phyloP scores from a whole-genome alignment of 2,888 invertebrate genomes.

The Galerucella calmariensis region DNA sequence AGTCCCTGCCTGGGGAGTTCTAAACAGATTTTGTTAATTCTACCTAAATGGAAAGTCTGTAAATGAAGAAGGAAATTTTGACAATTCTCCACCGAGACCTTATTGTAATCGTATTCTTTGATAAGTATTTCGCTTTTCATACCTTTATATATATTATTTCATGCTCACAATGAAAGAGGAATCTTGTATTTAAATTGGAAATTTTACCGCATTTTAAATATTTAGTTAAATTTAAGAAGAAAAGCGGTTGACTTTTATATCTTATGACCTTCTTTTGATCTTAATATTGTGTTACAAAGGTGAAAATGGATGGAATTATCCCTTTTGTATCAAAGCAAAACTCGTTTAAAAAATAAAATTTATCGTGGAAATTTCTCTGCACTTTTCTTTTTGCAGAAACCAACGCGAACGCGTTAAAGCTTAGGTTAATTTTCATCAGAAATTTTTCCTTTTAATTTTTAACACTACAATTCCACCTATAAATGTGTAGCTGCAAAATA shows the following conservation, averaged over 20 bases:
- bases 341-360: too few relatives aligned
- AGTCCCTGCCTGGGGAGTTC: constrained; percentile 44
- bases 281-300: background rate
- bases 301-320: too few relatives aligned
- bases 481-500: too few relatives aligned
- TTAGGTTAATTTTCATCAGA: too few relatives aligned
- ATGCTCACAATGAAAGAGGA: background rate
- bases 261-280: background rate
- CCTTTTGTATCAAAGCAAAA: too few relatives aligned
- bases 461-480: too few relatives aligned
- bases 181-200: background rate
- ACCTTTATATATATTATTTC: background rate
- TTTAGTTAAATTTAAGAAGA: background rate
- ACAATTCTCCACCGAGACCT: background rate
- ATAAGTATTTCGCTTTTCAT: background rate
- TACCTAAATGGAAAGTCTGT: constrained; percentile 37
- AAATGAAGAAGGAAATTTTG: background rate
- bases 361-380: too few relatives aligned
- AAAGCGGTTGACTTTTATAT: background rate
- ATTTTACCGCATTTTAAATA: background rate
- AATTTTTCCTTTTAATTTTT: too few relatives aligned
- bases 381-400: too few relatives aligned
- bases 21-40: constrained; percentile 55
- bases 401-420: too few relatives aligned
- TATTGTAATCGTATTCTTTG: too few relatives aligned